Evolutionary conservation across 2,113 vertebrate species (phyloP), one percentile per base, ranked within the genome.

Genomic region (Scolopax mira): DNA sequence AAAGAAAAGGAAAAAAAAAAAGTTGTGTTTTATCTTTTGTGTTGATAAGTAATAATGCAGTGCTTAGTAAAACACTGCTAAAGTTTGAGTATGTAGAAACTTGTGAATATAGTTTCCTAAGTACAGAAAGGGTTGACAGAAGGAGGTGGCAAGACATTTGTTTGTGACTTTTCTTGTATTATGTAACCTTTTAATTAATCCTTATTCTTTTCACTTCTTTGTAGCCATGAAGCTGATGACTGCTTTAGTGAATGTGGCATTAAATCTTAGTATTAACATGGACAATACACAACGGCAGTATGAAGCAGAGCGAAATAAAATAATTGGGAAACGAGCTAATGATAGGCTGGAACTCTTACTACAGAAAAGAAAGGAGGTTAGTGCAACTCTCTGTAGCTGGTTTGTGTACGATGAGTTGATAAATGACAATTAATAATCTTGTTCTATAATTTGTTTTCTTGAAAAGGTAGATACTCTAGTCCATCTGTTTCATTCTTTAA

Each of bases 161-260:
- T 81, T 55, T 21, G 3, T 23, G 2, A 11, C 6, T 52, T 91
- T 55, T 57, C 37, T 75, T 69, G 28, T 12, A 7, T 35, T 14
- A 16, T 8, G 10, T 77, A 62, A 86, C 18, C 22, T 84, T 60
- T 55, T 33, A 30, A 79, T 66, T 85, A 67, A 66, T 83, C 31
- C 62, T 93, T 60, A 7, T 11, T 84, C 18, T 58, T 95, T 79
- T 69, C 64, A 18, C 35, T 37, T 79, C 17, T 95, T 85, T 84
- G 89, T 95, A 99, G 99, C 99, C 93, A 99, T 99, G 99, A 99
- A 99, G 96, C 98, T 99, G 96, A 99, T 99, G 99, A 99, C 99
- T 39, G 99, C 99, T 87, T 98, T 99, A 98, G 99, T 99, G 97
- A 99, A 99, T 93, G 99, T 99, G 98, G 99, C 99, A 91, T 98